phyloP scores from a whole-genome alignment of 1,140 invertebrate genomes.

The Diachasma alloeum region DNA sequence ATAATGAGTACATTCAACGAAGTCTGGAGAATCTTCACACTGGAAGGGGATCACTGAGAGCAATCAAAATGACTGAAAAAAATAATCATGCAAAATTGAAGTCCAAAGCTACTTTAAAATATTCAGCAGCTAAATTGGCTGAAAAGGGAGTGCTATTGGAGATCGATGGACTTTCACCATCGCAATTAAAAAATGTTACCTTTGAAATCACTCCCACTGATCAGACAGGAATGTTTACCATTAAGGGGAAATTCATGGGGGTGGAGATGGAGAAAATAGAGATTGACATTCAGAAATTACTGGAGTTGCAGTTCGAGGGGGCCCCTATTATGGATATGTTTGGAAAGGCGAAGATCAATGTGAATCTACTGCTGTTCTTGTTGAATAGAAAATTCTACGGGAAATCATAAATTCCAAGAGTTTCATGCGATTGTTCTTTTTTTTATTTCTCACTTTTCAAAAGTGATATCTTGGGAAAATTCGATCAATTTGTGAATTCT shows the following conservation, averaged over 20 bases:
- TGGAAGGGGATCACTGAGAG: constrained; percentile 72
- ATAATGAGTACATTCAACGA: constrained; percentile 79
- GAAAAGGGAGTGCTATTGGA: constrained; percentile 82
- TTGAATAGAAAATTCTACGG: constrained; percentile 84
- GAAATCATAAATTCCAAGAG: constrained; percentile 53
- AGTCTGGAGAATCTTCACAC: constrained; percentile 79
- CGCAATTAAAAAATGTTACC: constrained; percentile 79
- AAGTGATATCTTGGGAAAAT: constrained; percentile 13
- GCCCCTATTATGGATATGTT: constrained; percentile 82
- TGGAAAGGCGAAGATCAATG: constrained; percentile 80
- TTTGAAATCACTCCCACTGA: constrained; percentile 81
- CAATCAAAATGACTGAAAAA: constrained; percentile 63
- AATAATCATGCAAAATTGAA: constrained; percentile 68
- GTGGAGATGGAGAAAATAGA: constrained; percentile 82
- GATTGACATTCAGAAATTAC: constrained; percentile 78
- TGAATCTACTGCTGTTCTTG: constrained; percentile 79
- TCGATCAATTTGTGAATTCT: neutral
- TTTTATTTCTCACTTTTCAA: neutral
- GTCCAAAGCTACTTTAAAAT: constrained; percentile 73
- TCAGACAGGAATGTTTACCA: constrained; percentile 74
- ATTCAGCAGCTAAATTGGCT: constrained; percentile 75
- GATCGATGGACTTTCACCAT: constrained; percentile 73
- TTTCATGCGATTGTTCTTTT: neutral
- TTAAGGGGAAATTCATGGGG: constrained; percentile 83
- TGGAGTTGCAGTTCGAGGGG: constrained; percentile 83